These are phyloP conservation scores for Fistularia tabacaria DNA, from an alignment of 2,797 vertebrate genomes.

Conservation along the genomic window DNA sequence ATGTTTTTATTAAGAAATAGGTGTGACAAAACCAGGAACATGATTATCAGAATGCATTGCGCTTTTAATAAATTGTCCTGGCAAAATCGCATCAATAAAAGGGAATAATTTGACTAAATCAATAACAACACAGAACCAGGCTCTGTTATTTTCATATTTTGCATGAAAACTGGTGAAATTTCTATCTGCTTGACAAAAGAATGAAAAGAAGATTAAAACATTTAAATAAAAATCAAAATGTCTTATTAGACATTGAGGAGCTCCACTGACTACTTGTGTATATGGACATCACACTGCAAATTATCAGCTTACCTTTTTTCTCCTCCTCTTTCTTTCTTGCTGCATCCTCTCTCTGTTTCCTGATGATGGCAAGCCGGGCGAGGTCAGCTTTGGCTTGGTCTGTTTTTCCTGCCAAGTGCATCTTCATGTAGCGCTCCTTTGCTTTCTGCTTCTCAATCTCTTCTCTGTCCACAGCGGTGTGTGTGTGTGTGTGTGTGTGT, in stretches of 20 bases:
- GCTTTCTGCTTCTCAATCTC: conserved; percentile 98
- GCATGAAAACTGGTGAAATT: no score
- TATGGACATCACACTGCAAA: background rate
- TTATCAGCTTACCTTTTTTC: conserved; percentile 81
- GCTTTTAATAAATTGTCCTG: background rate
- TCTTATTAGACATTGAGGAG: background rate
- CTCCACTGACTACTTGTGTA: background rate
- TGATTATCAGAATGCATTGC: background rate
- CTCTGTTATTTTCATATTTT: no score
- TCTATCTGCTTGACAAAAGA: no score
- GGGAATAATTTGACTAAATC: no score
- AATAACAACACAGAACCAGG: no score
- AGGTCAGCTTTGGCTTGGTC: conserved; percentile 97
- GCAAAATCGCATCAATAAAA: no score
- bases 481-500: no score
- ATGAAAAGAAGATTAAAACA: no score
- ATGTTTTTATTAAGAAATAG: background rate
- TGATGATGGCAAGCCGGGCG: conserved; percentile 91
- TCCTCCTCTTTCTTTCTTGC: conserved; percentile 93
- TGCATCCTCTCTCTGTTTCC: conserved; percentile 94
- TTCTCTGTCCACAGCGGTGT: conserved; percentile 73
- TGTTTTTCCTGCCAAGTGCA: conserved; percentile 96
- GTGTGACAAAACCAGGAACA: no score
- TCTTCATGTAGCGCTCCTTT: conserved; percentile 97
- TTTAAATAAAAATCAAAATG: background rate